Conservation (phyloP, 2,797 vertebrate genomes). For the Picus viridis region DNA sequence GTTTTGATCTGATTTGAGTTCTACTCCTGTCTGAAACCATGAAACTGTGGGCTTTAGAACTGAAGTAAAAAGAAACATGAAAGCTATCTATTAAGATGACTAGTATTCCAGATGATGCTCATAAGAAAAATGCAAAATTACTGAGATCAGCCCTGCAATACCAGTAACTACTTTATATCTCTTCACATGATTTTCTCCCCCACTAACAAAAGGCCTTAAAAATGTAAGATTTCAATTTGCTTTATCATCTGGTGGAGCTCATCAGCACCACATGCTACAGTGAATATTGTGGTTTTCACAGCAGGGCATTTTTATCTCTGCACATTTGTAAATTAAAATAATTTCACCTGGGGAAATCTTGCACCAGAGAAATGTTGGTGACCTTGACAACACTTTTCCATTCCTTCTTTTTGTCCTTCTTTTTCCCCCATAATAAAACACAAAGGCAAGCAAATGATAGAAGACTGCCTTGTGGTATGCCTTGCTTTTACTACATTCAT, state of each 20-base stretch:
- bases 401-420: background rate
- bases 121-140: constrained; percentile 72
- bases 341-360: constrained; percentile 81
- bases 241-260: constrained; percentile 75
- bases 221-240: constrained; percentile 81
- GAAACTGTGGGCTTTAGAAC: constrained; percentile 40
- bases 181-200: constrained; percentile 74
- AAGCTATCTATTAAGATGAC: constrained; percentile 67
- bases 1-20: constrained; percentile 36
- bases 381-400: constrained; percentile 47
- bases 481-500: background rate
- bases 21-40: constrained; percentile 37
- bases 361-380: constrained; percentile 7
- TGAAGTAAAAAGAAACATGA: constrained; percentile 56
- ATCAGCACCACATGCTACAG: constrained; percentile 72
- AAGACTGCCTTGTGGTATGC: background rate
- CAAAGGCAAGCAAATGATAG: background rate
- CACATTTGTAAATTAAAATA: constrained; percentile 85
- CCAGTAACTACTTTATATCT: constrained; percentile 76
- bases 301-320: constrained; percentile 79
- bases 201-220: constrained; percentile 79
- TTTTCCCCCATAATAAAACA: background rate
- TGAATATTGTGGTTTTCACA: constrained; percentile 83
- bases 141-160: constrained; percentile 58
- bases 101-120: constrained; percentile 65